Evolutionary conservation across 2,113 vertebrate genomes (phyloP).

Genomic region (Galbula dea): DNA sequence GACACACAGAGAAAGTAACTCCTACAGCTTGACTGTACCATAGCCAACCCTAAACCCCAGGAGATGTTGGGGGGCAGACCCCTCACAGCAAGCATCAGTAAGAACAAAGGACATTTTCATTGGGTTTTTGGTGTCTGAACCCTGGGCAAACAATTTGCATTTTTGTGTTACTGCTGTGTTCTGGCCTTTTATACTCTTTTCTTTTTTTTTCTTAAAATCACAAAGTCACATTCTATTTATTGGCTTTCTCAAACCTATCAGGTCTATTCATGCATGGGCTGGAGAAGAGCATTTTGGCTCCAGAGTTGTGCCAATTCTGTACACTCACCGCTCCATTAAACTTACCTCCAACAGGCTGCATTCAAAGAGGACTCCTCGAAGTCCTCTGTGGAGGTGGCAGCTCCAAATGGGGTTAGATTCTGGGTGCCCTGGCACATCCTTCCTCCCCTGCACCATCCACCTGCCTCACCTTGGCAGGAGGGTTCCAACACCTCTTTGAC

Average conservation of each 20-base stretch:
- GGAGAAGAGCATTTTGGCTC: neutral
- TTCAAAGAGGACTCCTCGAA: neutral
- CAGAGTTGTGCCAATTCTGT: neutral
- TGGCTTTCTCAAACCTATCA: neutral
- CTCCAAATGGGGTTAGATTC: neutral
- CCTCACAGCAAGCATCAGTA: accelerated
- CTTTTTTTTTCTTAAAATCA: neutral
- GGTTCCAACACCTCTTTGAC: neutral
- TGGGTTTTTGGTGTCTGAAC: neutral
- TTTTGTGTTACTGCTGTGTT: neutral
- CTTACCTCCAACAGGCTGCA: neutral
- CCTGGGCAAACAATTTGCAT: neutral
- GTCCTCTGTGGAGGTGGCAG: neutral
- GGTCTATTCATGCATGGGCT: neutral
- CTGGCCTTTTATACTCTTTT: neutral
- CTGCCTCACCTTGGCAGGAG: neutral
- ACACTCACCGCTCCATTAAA: neutral
- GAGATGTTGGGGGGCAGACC: neutral
- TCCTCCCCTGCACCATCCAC: neutral
- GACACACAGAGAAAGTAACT: neutral
- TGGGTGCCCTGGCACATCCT: neutral
- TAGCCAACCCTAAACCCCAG: neutral
- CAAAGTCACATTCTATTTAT: neutral
- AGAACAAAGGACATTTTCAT: neutral
- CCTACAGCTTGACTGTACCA: neutral